Evolutionary conservation across 2,888 invertebrate genomes (phyloP).

Genomic region (Gymnosoma rotundatum): DNA sequence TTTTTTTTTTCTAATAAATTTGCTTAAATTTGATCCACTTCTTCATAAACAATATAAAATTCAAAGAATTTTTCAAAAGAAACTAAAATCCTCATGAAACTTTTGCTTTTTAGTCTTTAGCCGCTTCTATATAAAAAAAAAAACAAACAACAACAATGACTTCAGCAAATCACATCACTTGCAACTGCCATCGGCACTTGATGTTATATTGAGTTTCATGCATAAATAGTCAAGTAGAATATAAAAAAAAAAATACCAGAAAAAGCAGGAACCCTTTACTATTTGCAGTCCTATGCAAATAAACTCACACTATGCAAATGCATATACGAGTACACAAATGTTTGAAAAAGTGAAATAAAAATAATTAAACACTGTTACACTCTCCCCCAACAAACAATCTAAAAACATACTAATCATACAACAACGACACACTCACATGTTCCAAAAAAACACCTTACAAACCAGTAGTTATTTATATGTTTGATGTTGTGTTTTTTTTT

Average conservation of each 20-base stretch:
- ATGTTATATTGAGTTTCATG: conserved; percentile 48
- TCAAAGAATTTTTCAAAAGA: conserved; percentile 6
- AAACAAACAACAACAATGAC: conserved; percentile 10
- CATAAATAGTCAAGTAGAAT: conserved; percentile 13
- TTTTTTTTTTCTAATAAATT: background rate
- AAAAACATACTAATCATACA: background rate
- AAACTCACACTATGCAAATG: conserved; percentile 10
- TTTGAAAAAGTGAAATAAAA: background rate
- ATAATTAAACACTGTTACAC: background rate
- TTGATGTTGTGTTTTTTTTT: conserved; percentile 2
- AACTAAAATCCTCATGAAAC: conserved; percentile 11
- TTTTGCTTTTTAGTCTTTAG: background rate
- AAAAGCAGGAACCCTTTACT: conserved; percentile 34
- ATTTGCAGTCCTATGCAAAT: conserved; percentile 46
- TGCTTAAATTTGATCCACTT: background rate
- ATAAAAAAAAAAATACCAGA: background rate
- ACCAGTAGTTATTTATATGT: conserved; percentile 13
- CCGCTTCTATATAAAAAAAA: background rate
- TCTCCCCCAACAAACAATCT: conserved; percentile 15
- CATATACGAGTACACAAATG: background rate
- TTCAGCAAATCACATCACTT: conserved; percentile 6
- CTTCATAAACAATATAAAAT: conserved; percentile 1
- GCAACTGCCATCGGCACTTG: conserved; percentile 29
- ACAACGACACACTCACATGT: background rate
- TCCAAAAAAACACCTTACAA: conserved; percentile 8